phyloP scores from a whole-genome alignment of 64 coral and sea anemone genomes.

The Astreopora myriophthalma region DNA sequence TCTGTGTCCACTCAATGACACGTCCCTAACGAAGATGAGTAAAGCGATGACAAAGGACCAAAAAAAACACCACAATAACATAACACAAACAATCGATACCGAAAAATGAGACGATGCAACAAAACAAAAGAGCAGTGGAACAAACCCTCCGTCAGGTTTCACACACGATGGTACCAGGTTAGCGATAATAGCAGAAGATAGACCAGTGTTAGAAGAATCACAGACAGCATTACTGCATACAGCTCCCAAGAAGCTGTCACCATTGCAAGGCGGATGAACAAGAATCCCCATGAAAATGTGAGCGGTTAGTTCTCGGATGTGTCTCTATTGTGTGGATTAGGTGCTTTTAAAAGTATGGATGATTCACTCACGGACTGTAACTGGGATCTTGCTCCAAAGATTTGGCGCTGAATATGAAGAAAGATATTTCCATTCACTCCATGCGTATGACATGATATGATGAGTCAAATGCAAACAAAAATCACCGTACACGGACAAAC shows the following conservation, averaged over 20 bases:
- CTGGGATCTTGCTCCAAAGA: constrained; percentile 31
- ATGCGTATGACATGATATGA: background rate
- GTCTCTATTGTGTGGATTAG: background rate
- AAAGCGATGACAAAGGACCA: background rate
- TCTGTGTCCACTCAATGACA: too few species aligned
- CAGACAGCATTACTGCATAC: background rate
- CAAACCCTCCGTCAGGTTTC: background rate
- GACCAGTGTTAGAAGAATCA: background rate
- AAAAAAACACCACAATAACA: background rate
- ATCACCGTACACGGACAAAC: background rate
- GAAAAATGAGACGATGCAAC: background rate
- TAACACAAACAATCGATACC: background rate
- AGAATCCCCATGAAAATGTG: background rate
- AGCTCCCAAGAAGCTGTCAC: background rate
- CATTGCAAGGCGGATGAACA: background rate
- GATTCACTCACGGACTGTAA: constrained; percentile 32
- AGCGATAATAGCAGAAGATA: background rate
- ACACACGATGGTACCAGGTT: background rate
- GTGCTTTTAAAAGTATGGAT: constrained; percentile 30
- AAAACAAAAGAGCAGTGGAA: background rate
- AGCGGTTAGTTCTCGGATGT: constrained; percentile 23
- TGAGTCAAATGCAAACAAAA: background rate
- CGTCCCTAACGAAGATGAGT: too few species aligned
- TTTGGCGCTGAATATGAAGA: constrained; percentile 32
- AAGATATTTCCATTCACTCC: constrained; percentile 7